These are phyloP conservation scores for Mellivora capensis DNA, from an alignment of 2,113 vertebrate genomes.

Conservation along the genomic window DNA sequence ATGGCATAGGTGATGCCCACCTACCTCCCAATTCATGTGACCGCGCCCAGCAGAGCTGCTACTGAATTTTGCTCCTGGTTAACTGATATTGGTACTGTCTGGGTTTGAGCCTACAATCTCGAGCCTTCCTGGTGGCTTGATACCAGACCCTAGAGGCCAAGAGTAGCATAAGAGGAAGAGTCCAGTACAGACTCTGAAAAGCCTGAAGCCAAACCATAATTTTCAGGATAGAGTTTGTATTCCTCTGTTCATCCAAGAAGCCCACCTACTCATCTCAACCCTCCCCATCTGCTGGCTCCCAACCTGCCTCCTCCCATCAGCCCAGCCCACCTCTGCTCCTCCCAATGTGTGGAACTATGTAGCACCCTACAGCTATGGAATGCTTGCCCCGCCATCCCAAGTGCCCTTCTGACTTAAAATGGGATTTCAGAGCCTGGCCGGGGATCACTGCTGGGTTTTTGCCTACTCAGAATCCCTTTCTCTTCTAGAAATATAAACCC, in stretches of 20 bases:
- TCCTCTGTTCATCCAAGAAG: not conserved
- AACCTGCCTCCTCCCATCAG: not conserved
- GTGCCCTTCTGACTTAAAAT: not conserved
- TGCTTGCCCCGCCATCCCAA: not conserved
- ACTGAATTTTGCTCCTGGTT: not conserved
- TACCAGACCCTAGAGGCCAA: not conserved
- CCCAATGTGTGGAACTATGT: not conserved
- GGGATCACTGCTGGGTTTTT: not conserved
- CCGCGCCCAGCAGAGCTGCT: not conserved
- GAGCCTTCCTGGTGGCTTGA: not conserved
- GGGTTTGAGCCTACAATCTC: not conserved
- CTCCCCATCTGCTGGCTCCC: not conserved
- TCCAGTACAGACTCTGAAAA: not conserved
- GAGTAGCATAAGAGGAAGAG: not conserved
- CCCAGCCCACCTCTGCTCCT: not conserved
- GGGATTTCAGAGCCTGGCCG: not conserved
- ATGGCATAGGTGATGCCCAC: not conserved
- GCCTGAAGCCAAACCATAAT: not conserved
- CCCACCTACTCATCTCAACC: not conserved
- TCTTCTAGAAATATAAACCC: not conserved
- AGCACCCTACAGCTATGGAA: not conserved
- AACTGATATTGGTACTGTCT: not conserved
- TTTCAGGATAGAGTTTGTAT: not conserved
- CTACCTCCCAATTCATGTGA: not conserved
- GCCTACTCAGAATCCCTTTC: not conserved